Conservation (phyloP, 2,888 invertebrate species). For the Lasiommata megera region DNA sequence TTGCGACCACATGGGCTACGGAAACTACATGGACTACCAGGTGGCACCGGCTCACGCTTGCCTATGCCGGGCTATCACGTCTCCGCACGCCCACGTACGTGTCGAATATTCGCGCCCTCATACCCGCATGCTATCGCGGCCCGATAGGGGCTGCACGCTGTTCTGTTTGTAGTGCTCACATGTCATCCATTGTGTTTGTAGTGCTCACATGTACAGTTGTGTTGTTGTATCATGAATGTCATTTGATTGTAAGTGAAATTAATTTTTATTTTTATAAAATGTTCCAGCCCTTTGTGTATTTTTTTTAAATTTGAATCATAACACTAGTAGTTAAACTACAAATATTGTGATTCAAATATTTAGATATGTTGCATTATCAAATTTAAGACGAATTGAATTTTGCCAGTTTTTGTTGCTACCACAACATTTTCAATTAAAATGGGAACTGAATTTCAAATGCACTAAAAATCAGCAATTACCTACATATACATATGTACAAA, state of each 20-base stretch:
- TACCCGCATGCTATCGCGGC: slow-evolving; percentile 52
- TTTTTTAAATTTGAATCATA: no score
- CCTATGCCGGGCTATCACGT: slow-evolving; percentile 76
- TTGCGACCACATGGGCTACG: slow-evolving; percentile 96
- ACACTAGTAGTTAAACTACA: no score
- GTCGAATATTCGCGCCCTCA: slow-evolving; percentile 43
- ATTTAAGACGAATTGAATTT: neutral
- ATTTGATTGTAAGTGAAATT: slow-evolving; percentile 19
- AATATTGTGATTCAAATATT: neutral
- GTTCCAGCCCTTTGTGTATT: slow-evolving; percentile 26
- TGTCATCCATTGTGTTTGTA: slow-evolving; percentile 36
- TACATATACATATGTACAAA: slow-evolving; percentile 19
- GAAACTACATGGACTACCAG: slow-evolving; percentile 95
- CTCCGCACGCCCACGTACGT: slow-evolving; percentile 79
- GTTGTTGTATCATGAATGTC: slow-evolving; percentile 34
- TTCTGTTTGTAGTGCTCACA: slow-evolving; percentile 51
- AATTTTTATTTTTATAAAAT: slow-evolving; percentile 21
- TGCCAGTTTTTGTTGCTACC: neutral
- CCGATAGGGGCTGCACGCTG: slow-evolving; percentile 54
- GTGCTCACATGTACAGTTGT: slow-evolving; percentile 23
- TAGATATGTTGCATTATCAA: no score
- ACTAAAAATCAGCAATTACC: slow-evolving; percentile 9
- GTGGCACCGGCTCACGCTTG: slow-evolving; percentile 81
- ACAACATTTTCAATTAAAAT: neutral
- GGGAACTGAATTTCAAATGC: slow-evolving; percentile 4